Conservation (phyloP, 2,113 vertebrate species). For the Dicaeum eximium region DNA sequence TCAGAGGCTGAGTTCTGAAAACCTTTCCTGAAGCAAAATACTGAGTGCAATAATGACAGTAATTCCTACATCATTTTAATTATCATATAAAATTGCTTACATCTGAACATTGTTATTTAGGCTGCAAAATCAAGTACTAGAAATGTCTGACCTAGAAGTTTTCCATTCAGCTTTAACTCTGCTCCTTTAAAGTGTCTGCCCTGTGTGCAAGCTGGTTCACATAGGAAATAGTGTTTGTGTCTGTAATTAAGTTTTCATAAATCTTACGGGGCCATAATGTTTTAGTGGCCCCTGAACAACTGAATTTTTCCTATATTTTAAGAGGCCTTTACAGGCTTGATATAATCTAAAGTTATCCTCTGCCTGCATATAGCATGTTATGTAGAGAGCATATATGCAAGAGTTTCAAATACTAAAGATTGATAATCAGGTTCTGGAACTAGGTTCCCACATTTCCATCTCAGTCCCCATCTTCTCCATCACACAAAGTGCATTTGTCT, state of each 20-base stretch:
- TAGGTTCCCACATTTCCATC: neutral
- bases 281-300: neutral
- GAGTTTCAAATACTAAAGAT: neutral
- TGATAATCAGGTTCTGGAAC: neutral
- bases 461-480: neutral
- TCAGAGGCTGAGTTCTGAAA: neutral
- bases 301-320: neutral
- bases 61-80: constrained; percentile 20
- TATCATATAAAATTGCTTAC: neutral
- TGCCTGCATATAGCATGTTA: neutral
- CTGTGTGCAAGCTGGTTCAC: neutral
- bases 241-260: neutral
- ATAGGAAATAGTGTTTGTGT: neutral
- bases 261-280: neutral
- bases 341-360: neutral
- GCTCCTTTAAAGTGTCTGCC: neutral
- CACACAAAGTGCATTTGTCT: neutral
- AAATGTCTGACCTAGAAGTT: neutral
- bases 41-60: neutral
- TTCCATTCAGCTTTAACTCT: neutral
- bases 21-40: neutral
- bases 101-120: neutral
- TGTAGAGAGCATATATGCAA: neutral
- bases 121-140: neutral
- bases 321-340: neutral